These are phyloP conservation scores for Ovis canadensis DNA, from an alignment of 2,113 vertebrate genomes.

Conservation along the genomic window DNA sequence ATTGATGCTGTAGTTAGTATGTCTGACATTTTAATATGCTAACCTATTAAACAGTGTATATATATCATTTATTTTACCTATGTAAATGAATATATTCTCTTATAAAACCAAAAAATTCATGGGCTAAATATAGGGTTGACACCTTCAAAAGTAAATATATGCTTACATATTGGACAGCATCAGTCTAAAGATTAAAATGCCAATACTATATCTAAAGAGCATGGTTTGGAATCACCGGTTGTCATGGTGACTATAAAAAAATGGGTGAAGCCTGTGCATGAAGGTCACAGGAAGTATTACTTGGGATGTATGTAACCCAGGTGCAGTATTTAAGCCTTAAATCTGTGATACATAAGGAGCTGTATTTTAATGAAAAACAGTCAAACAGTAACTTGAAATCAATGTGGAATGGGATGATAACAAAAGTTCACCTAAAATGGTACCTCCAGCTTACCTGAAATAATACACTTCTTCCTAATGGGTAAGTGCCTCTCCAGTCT, in stretches of 20 bases:
- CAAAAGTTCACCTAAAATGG: background rate
- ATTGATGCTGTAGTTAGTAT: background rate
- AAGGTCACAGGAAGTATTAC: background rate
- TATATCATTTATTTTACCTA: background rate
- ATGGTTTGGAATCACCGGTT: background rate
- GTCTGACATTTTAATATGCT: background rate
- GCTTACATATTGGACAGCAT: background rate
- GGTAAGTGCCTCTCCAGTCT: background rate
- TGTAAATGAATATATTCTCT: background rate
- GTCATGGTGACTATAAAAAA: background rate
- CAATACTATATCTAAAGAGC: background rate
- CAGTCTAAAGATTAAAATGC: background rate
- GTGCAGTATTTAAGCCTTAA: background rate
- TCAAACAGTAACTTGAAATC: background rate
- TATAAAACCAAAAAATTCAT: background rate
- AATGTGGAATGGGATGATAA: background rate
- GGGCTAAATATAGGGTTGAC: background rate
- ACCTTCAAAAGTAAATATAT: background rate
- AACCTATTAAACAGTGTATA: background rate
- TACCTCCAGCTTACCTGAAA: background rate
- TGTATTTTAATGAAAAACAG: background rate
- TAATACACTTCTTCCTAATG: background rate
- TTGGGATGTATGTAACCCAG: background rate
- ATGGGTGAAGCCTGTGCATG: background rate
- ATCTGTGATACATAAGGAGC: background rate